Evolutionary conservation across 2,113 vertebrate species (phyloP).

Genomic region (Xenopus laevis): DNA sequence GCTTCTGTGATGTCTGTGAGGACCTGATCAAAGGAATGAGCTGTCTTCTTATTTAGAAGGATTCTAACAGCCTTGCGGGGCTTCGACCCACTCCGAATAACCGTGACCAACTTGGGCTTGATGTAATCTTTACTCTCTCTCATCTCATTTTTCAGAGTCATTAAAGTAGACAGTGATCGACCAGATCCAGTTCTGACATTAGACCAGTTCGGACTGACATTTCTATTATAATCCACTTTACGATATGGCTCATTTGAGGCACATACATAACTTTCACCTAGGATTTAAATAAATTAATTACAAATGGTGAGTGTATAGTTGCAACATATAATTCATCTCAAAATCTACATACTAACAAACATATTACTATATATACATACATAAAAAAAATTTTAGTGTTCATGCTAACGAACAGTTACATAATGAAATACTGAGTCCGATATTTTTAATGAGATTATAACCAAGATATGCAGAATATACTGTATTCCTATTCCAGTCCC

Average conservation of each 20-base stretch:
- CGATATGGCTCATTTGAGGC: conserved; percentile 90
- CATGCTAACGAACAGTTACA: no score
- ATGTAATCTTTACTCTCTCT: conserved; percentile 91
- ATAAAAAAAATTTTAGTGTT: no score
- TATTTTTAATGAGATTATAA: no score
- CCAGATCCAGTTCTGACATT: conserved; percentile 75
- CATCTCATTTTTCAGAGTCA: conserved; percentile 69
- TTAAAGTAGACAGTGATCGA: conserved; percentile 73
- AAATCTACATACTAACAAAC: no score
- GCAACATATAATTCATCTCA: no score
- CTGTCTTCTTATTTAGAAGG: conserved; percentile 96
- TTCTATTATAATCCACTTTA: conserved; percentile 93
- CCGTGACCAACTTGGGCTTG: conserved; percentile 93
- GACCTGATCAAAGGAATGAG: conserved; percentile 96
- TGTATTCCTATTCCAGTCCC: no score
- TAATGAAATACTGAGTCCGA: no score
- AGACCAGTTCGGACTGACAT: conserved; percentile 93
- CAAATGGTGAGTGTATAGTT: neutral
- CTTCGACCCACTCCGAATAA: conserved; percentile 93
- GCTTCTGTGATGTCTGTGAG: conserved; percentile 95
- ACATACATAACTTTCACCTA: conserved; percentile 97
- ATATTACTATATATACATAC: no score
- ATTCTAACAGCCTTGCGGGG: conserved; percentile 93
- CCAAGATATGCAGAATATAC: no score
- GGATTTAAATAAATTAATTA: conserved; percentile 18